phyloP scores from a whole-genome alignment of 2,888 invertebrate species.

The Sinotaia quadrata region DNA sequence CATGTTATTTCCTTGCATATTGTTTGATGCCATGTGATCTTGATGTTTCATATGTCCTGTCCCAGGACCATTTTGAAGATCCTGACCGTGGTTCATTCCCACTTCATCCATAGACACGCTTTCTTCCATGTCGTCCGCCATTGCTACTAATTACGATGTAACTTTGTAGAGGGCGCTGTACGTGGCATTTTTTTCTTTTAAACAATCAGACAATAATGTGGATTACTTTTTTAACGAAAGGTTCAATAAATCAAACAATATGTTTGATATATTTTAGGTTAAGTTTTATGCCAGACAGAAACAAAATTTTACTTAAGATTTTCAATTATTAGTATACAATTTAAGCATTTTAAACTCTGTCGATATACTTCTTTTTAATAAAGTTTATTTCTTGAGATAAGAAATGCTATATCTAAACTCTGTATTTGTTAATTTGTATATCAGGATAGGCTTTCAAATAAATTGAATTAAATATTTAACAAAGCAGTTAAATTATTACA shows the following conservation, averaged over 20 bases:
- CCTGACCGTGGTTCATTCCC: conserved; percentile 9
- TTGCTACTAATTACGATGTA: conserved; percentile 14
- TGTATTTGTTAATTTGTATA: too few species aligned
- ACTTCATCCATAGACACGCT: conserved; percentile 16
- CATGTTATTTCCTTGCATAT: conserved; percentile 14
- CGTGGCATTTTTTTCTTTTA: too few species aligned
- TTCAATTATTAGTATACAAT: too few species aligned
- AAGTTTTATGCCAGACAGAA: too few species aligned
- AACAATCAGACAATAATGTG: not conserved
- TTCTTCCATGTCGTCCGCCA: conserved; percentile 27
- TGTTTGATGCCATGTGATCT: not conserved
- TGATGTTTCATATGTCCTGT: conserved; percentile 11
- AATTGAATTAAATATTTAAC: not conserved
- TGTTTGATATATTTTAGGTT: too few species aligned
- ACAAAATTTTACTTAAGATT: too few species aligned
- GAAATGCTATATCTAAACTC: too few species aligned
- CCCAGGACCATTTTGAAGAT: not conserved
- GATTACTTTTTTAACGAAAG: not conserved
- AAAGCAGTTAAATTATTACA: not conserved
- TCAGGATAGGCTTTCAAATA: too few species aligned
- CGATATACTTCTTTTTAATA: too few species aligned
- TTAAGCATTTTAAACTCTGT: too few species aligned
- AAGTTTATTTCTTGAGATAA: too few species aligned
- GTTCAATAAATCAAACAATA: not conserved
- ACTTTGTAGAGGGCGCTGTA: not conserved